Conservation (phyloP, 2,888 invertebrate genomes). For the Platerodrilus igneus region DNA sequence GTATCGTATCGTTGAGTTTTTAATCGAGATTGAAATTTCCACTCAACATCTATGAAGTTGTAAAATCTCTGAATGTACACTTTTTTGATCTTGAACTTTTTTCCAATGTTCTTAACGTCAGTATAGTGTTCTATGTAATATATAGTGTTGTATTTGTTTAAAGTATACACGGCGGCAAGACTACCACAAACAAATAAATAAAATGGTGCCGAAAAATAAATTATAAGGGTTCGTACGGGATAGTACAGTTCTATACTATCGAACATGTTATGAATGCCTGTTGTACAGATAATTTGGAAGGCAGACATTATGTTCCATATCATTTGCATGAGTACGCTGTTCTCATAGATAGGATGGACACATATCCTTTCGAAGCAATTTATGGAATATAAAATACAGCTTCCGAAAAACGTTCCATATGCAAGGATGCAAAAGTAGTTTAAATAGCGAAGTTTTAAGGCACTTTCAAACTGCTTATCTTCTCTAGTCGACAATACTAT, state of each 20-base stretch:
- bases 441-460: constrained; percentile 10
- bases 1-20: constrained; percentile 9
- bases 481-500: constrained; percentile 8
- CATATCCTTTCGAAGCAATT: constrained; percentile 10
- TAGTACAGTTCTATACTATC: background rate
- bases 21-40: constrained; percentile 15
- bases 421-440: constrained; percentile 11
- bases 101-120: no score
- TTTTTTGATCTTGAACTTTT: no score
- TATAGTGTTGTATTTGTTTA: background rate
- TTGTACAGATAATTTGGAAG: constrained; percentile 9
- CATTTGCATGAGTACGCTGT: background rate
- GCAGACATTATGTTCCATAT: constrained; percentile 3
- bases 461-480: constrained; percentile 8
- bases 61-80: constrained; percentile 11
- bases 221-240: background rate
- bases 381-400: constrained; percentile 7
- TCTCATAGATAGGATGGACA: background rate
- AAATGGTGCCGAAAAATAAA: background rate
- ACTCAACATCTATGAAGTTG: constrained; percentile 16
- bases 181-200: background rate
- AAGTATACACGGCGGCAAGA: constrained; percentile 1
- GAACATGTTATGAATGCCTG: constrained; percentile 1
- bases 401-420: constrained; percentile 11
- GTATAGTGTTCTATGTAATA: no score